These are phyloP conservation scores for Microdon myrmicae DNA, from an alignment of 2,888 invertebrate genomes.

Conservation along the genomic window DNA sequence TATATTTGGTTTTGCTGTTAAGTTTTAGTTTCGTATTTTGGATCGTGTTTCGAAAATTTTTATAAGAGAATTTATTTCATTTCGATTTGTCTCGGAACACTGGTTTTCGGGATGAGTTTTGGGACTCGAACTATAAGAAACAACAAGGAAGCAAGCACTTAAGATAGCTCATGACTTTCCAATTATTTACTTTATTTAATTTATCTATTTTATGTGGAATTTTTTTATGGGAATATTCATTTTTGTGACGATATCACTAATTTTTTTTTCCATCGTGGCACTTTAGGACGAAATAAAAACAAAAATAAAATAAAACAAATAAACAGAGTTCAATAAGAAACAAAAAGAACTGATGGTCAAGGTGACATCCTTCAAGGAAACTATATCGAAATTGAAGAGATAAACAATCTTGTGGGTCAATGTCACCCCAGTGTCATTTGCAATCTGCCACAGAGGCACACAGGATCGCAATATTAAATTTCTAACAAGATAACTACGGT, in stretches of 20 bases:
- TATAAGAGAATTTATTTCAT: too few relatives aligned
- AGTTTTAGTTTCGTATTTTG: not conserved
- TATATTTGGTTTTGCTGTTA: not conserved
- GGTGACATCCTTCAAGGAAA: too few relatives aligned
- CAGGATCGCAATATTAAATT: too few relatives aligned
- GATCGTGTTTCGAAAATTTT: too few relatives aligned
- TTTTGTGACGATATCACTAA: not conserved
- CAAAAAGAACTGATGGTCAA: too few relatives aligned
- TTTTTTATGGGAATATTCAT: slow-evolving; percentile 22
- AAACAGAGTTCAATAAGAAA: slow-evolving; percentile 2
- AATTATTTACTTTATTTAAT: slow-evolving; percentile 4
- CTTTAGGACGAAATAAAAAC: slow-evolving; percentile 21
- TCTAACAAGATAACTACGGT: too few relatives aligned
- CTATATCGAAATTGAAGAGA: too few relatives aligned
- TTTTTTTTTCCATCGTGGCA: slow-evolving; percentile 26
- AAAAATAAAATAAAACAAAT: slow-evolving; percentile 15
- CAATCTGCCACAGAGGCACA: too few relatives aligned
- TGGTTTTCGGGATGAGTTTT: slow-evolving; percentile 1
- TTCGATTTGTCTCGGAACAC: too few relatives aligned
- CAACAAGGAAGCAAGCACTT: slow-evolving; percentile 16
- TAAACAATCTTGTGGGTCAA: too few relatives aligned
- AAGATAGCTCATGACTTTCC: slow-evolving; percentile 5
- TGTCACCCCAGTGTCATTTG: too few relatives aligned
- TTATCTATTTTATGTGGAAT: slow-evolving; percentile 4
- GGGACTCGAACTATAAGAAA: slow-evolving; percentile 18